phyloP scores from a whole-genome alignment of 2,113 vertebrate genomes.

The Promerops cafer region DNA sequence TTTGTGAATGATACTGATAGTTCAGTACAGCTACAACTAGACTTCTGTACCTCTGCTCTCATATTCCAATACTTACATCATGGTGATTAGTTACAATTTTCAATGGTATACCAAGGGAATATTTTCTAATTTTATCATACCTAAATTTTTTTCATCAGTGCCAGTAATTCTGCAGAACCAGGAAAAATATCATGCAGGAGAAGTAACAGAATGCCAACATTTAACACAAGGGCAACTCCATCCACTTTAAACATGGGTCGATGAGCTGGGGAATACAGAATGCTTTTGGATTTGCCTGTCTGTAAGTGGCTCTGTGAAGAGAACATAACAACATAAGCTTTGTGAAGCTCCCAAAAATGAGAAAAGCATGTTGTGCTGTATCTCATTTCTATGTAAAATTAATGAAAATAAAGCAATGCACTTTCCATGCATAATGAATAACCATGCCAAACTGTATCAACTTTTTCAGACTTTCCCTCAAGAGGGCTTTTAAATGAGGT shows the following conservation, averaged over 20 bases:
- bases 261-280: neutral
- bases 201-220: conserved; percentile 12
- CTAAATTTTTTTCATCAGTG: neutral
- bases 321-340: neutral
- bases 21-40: neutral
- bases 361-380: conserved; percentile 22
- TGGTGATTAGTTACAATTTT: neutral
- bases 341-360: conserved; percentile 34
- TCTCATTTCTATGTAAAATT: conserved; percentile 65
- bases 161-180: conserved; percentile 13
- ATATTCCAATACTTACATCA: neutral
- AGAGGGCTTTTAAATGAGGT: conserved; percentile 61
- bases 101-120: neutral
- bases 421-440: conserved; percentile 69
- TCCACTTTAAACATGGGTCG: conserved; percentile 22
- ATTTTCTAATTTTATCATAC: neutral
- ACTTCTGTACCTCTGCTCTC: neutral
- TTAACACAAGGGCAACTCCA: conserved; percentile 24
- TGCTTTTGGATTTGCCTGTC: conserved; percentile 22
- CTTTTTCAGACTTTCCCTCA: conserved; percentile 45
- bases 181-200: conserved; percentile 7
- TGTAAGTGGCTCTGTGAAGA: neutral
- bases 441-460: conserved; percentile 45
- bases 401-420: conserved; percentile 58
- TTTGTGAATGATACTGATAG: neutral